Base-by-base conservation (phyloP, 1,140 invertebrate genomes). In the Cheumatopsyche charites region DNA sequence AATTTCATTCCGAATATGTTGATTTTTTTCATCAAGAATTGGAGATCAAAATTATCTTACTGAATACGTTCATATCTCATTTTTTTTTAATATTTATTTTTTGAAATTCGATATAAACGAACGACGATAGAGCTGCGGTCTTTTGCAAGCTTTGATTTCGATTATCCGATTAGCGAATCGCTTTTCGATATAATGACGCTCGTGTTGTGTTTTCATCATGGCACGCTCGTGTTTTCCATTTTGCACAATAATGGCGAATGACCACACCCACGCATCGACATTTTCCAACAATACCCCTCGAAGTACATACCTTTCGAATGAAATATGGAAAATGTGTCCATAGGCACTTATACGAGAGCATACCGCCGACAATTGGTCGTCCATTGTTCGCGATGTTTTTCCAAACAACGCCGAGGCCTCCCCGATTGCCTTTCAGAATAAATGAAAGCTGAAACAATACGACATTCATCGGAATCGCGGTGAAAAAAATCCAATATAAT, bases 401-500 rank as follows among this genome's bases (percentile, higher is more conserved):
- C 61, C 49, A 71, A 74, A 74, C 73, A 74, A 68, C 68, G 42
- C 52, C 61, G 55, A 26, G n/a, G n/a, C n/a, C 55, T 36, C 3
- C 42, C 61, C 71, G 73, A 74, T 74, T 74, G 73, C 69, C 73
- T 71, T 74, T 74, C 73, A 67, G 65, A 67, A 71, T 71, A 71
- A 62, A 74, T 67, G 69, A 68, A 71, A 62, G 49, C 36, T 42
- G 29, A 62, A 25, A 74, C 73, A 74, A 74, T 74, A 25, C 13
- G 36, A 26, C 52, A 74, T 74, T 74, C 73, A 71, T 74, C 69
- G 71, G 68, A 71, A 67, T 74, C 63, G 73, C 43, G 29, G 29
- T 36, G 29, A 36, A 36, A 36, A 47, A 62, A 68, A 71, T 49
- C 65, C 49, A 36, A 36, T 36, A 67, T 74, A 74, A 74, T 74